These are phyloP conservation scores for Palythoa grandiflora DNA, from an alignment of 92 coral and sea anemone species.

Conservation along the genomic window DNA sequence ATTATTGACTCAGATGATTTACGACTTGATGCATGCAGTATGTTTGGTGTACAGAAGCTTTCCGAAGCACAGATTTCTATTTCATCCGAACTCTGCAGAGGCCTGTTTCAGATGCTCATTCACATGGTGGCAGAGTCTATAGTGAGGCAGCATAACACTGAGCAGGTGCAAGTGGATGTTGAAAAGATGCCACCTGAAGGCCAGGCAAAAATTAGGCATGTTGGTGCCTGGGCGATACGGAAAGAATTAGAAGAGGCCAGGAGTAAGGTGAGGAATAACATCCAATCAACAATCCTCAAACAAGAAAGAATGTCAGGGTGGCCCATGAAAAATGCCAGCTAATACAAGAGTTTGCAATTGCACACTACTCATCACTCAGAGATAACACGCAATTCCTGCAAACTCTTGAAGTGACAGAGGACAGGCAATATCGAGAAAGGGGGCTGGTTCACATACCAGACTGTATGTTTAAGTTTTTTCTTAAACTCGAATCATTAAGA, in stretches of 20 bases:
- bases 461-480: neutral
- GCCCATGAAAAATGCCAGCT: constrained; percentile 35
- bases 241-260: constrained; percentile 33
- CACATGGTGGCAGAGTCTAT: constrained; percentile 16
- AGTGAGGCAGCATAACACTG: neutral
- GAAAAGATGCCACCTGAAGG: constrained; percentile 44
- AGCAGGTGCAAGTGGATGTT: constrained; percentile 26
- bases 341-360: constrained; percentile 30
- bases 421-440: constrained; percentile 40
- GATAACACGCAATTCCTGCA: neutral
- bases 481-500: constrained; percentile 20
- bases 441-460: constrained; percentile 51
- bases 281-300: neutral
- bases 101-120: constrained; percentile 8
- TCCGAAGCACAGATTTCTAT: constrained; percentile 28
- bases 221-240: constrained; percentile 45
- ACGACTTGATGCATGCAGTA: constrained; percentile 16
- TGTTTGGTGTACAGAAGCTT: constrained; percentile 6
- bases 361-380: constrained; percentile 32
- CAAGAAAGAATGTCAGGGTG: constrained; percentile 15
- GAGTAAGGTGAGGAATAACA: constrained; percentile 24
- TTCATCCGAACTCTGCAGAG: neutral
- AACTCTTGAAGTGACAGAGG: constrained; percentile 46
- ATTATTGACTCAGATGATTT: constrained; percentile 18
- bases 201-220: constrained; percentile 47